Evolutionary conservation across 2,113 vertebrate species (phyloP), one percentile per base, ranked within the genome.

Genomic region (Barbus barbus): DNA sequence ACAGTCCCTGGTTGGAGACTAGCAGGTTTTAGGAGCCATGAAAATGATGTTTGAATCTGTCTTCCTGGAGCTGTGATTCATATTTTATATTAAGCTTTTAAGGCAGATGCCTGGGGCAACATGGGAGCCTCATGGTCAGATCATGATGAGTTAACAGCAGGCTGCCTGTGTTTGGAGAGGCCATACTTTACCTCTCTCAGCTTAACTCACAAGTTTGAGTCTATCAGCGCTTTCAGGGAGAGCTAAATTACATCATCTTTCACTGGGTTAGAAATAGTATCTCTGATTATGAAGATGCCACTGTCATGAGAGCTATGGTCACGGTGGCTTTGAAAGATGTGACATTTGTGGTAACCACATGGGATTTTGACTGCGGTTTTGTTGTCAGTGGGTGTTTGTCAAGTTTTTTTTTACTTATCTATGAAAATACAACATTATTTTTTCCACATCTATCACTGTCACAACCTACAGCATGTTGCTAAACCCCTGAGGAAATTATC

Each of bases 61-160:
- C 13, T 51, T 75, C 73, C 73, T 31, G 24, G 24, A 20, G 24
- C 46, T 75, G 24, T 75, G 73, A 75, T 75, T 51, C 73, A 75
- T 48, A 51, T 18, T 46, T 73, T 46, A 73, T 46, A 73, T 16
- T 8, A 28, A 75, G 16, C 24, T 51, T 51, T 75, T 5, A 46
- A 26, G 41, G 71, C 67, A 41, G 36, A 46, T 26, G 41, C 41
- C 71, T 16, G 38, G 38, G 38, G 38, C 71, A 44, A 26, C n/a
- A 16, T 6, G 12, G 38, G n/a, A 13, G 38, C 38, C 38, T 41
- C 71, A 46, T 73, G 38, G n/a, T 73, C 38, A 46, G n/a, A 46
- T 73, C 71, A 73, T 73, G 36, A 73, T 73, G 69, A 73, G 38
- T 46, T 46, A 46, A 44, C 71, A 73, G 71, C 71, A 73, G n/a